Evolutionary conservation across 2,797 vertebrate species (phyloP).

Genomic region (Propithecus deckenii): DNA sequence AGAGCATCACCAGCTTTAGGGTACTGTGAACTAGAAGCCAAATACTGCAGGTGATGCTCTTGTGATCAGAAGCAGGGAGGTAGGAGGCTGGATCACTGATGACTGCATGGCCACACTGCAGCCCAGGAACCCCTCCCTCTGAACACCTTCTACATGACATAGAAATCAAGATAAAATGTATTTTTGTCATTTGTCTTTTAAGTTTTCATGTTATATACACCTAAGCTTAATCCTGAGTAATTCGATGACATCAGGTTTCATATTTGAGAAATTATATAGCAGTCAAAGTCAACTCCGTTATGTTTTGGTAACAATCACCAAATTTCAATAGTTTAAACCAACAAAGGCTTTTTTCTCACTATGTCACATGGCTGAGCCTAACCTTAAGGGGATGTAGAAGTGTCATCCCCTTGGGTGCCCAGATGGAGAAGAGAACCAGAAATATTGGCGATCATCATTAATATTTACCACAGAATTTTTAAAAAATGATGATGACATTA

Average conservation of each 20-base stretch:
- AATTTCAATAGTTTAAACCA: background rate
- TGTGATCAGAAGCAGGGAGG: background rate
- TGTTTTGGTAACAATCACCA: background rate
- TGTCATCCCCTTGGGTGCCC: background rate
- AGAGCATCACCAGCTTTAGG: background rate
- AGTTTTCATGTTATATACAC: background rate
- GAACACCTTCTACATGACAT: background rate
- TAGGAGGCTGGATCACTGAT: background rate
- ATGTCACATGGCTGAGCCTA: background rate
- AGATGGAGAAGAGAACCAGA: background rate
- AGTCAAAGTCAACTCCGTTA: background rate
- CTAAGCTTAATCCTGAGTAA: background rate
- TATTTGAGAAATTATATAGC: background rate
- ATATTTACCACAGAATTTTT: background rate
- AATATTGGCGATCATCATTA: background rate
- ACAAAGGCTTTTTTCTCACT: background rate
- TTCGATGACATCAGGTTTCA: background rate
- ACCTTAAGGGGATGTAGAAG: background rate
- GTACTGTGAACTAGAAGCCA: background rate
- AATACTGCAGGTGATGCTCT: fast-evolving
- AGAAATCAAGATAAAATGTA: background rate
- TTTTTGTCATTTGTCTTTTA: background rate
- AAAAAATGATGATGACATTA: background rate
- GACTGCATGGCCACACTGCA: fast-evolving
- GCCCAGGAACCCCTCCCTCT: background rate